phyloP scores from a whole-genome alignment of 2,888 invertebrate species.

The Cryptus viduatorius region DNA sequence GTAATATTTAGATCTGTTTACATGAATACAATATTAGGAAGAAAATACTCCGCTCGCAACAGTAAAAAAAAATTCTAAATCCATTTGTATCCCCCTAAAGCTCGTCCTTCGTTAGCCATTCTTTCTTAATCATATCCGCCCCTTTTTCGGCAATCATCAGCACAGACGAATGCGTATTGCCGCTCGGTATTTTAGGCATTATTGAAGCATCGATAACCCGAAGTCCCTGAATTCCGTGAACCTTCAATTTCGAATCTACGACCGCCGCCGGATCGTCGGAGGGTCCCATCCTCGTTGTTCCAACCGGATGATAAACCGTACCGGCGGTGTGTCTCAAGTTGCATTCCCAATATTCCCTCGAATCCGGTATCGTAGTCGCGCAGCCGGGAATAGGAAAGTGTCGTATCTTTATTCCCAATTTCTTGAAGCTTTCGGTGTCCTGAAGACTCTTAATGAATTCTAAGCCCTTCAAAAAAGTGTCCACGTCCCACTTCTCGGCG shows the following conservation, averaged over 20 bases:
- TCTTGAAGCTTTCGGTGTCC: conserved; percentile 75
- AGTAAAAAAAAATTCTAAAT: neutral
- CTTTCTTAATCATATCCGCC: conserved; percentile 88
- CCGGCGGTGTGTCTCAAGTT: conserved; percentile 86
- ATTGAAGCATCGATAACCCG: conserved; percentile 89
- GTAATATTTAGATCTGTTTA: neutral
- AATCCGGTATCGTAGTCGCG: conserved; percentile 71
- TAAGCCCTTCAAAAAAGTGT: conserved; percentile 78
- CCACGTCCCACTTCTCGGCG: conserved; percentile 83
- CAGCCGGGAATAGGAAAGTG: conserved; percentile 78
- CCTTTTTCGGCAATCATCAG: conserved; percentile 90
- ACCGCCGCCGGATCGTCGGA: conserved; percentile 85
- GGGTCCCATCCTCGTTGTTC: conserved; percentile 89
- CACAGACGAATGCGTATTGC: conserved; percentile 88
- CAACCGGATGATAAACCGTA: conserved; percentile 88
- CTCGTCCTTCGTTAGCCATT: conserved; percentile 84
- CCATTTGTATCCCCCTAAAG: conserved; percentile 59
- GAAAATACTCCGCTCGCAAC: neutral
- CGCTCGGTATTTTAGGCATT: conserved; percentile 88
- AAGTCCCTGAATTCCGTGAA: conserved; percentile 86
- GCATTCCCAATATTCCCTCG: conserved; percentile 85
- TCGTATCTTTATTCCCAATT: conserved; percentile 69
- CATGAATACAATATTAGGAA: neutral
- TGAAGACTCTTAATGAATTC: conserved; percentile 75
- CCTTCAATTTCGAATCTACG: conserved; percentile 87